Evolutionary conservation across 2,113 vertebrate species (phyloP).

Genomic region (Cygnus atratus): DNA sequence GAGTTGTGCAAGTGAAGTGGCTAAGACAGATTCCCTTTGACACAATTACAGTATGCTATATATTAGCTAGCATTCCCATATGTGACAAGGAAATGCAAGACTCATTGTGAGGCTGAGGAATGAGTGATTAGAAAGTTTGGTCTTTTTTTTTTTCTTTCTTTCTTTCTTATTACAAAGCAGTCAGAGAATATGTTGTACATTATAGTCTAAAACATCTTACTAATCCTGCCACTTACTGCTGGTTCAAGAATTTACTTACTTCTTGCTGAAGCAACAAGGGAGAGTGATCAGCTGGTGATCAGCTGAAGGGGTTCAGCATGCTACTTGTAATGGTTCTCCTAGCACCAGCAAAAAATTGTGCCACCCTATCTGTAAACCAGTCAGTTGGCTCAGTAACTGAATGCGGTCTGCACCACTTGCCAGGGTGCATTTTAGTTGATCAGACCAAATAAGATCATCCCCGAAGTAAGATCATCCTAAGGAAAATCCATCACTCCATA

Average conservation of each 20-base stretch:
- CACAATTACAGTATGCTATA: not conserved
- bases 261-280: not conserved
- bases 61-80: not conserved
- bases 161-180: not conserved
- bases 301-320: not conserved
- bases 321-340: not conserved
- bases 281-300: accelerated
- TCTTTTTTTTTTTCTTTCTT: not conserved
- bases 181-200: not conserved
- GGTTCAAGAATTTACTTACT: not conserved
- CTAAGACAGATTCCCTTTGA: not conserved
- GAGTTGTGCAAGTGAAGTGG: not conserved
- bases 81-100: not conserved
- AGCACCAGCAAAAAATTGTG: not conserved
- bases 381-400: not conserved
- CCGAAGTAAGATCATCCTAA: not conserved
- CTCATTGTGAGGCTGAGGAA: not conserved
- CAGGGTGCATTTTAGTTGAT: not conserved
- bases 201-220: not conserved
- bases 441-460: not conserved
- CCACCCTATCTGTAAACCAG: not conserved
- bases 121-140: accelerated
- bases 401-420: not conserved
- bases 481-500: not conserved
- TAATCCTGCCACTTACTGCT: not conserved